Evolutionary conservation across 2,113 vertebrate genomes (phyloP).

Genomic region (Gulo gulo): DNA sequence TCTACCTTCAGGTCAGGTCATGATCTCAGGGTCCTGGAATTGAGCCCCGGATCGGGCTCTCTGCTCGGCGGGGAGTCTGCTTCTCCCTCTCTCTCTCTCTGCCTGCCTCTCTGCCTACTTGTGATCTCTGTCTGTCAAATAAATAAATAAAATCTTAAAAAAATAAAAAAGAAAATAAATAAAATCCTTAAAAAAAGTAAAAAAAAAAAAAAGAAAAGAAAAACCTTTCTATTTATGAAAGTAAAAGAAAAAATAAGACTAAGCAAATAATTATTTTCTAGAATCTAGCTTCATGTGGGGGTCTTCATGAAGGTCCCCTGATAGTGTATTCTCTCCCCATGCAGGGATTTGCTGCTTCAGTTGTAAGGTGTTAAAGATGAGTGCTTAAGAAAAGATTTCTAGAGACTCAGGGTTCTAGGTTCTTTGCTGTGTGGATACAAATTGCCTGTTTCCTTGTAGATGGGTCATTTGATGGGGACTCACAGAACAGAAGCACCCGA

Average conservation of each 20-base stretch:
- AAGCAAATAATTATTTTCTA: slow-evolving; percentile 15
- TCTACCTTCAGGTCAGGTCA: too few species aligned
- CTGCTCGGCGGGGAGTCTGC: too few species aligned
- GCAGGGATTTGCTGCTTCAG: neutral
- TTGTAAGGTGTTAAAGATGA: neutral
- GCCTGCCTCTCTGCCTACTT: too few species aligned
- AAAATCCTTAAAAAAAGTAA: neutral
- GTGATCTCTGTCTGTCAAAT: too few species aligned
- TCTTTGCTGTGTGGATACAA: neutral
- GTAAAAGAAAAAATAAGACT: neutral
- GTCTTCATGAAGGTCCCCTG: neutral
- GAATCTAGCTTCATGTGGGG: neutral
- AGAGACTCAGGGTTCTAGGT: neutral
- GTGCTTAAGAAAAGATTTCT: neutral
- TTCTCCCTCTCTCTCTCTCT: too few species aligned
- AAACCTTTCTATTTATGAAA: slow-evolving; percentile 5
- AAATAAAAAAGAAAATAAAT: neutral
- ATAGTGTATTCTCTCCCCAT: neutral
- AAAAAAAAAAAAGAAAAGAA: neutral
- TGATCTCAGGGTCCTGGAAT: too few species aligned
- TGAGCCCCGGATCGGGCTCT: too few species aligned
- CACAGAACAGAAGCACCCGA: neutral
- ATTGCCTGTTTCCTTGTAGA: neutral
- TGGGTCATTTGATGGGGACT: neutral
- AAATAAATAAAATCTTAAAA: too few species aligned